phyloP scores from a whole-genome alignment of 1,140 invertebrate species.

The Drosophila punjabiensis region DNA sequence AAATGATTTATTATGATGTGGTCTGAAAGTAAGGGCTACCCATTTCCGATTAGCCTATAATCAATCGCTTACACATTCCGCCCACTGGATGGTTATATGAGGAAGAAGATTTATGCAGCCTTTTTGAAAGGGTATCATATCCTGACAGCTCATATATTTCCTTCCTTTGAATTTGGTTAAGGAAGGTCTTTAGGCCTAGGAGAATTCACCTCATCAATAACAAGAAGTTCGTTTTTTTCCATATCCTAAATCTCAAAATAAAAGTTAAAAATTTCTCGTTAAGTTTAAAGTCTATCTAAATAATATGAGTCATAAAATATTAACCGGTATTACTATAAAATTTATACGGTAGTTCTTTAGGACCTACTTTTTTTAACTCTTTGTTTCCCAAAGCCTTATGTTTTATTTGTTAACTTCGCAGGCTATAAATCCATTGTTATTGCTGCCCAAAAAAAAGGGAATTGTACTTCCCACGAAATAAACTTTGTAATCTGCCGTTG shows the following conservation, averaged over 20 bases:
- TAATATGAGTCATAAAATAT: neutral
- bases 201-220: neutral
- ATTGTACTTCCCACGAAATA: conserved; percentile 5
- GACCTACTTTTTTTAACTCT: neutral
- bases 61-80: conserved; percentile 29
- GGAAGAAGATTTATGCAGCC: neutral
- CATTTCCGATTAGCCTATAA: conserved; percentile 21
- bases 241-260: neutral
- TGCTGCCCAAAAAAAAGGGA: neutral
- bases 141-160: conserved; percentile 3
- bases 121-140: neutral
- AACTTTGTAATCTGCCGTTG: conserved; percentile 7
- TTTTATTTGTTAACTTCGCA: neutral
- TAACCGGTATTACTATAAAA: neutral
- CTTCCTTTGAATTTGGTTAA: neutral
- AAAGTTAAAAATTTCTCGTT: neutral
- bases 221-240: neutral
- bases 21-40: conserved; percentile 22
- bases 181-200: neutral
- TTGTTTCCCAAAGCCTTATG: neutral
- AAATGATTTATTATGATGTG: conserved; percentile 57
- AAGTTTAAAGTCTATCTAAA: neutral
- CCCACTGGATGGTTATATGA: neutral
- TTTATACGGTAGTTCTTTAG: neutral
- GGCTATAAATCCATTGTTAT: neutral